phyloP scores from a whole-genome alignment of 30 jellyfish, hydroid and myxozoan species.

The Cassiopea xamachana region DNA sequence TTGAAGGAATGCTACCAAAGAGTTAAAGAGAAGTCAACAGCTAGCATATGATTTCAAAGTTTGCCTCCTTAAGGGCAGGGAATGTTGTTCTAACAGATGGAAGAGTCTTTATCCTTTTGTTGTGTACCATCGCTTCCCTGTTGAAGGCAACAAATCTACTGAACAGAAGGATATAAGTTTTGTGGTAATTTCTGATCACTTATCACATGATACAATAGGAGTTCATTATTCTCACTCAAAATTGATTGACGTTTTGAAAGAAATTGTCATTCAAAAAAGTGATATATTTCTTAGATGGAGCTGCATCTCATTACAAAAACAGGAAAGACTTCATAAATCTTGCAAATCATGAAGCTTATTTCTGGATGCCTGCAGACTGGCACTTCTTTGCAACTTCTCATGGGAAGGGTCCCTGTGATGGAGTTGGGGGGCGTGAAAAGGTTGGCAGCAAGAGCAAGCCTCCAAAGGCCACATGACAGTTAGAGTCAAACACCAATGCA shows the following conservation, averaged over 20 bases:
- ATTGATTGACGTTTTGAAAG: background rate
- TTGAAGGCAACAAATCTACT: too few species aligned
- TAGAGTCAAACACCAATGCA: slow-evolving; percentile 17
- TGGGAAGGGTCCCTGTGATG: slow-evolving; percentile 47
- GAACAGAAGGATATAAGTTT: too few species aligned
- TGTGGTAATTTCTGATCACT: too few species aligned
- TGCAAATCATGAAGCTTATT: slow-evolving; percentile 24
- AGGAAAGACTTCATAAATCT: slow-evolving; percentile 32
- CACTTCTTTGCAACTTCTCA: slow-evolving; percentile 48
- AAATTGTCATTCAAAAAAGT: background rate
- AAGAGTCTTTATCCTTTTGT: too few species aligned
- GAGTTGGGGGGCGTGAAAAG: slow-evolving; percentile 38
- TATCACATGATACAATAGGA: background rate
- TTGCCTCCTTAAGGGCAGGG: too few species aligned
- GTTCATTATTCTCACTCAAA: slow-evolving; percentile 6
- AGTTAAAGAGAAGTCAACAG: too few species aligned
- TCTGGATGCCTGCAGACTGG: slow-evolving; percentile 64
- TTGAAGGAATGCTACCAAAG: too few species aligned
- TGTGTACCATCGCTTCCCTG: too few species aligned
- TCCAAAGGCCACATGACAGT: slow-evolving; percentile 6
- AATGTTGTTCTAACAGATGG: too few species aligned
- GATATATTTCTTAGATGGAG: slow-evolving; percentile 38
- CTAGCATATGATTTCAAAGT: too few species aligned
- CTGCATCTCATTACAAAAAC: slow-evolving; percentile 50
- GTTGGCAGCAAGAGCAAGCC: slow-evolving; percentile 39